A percentile compares a stretch with the other conserved stretches of the same genome.
phyloP scores from a whole-genome alignment of 2,888 invertebrate species.

The Polydrusus tereticollis region DNA sequence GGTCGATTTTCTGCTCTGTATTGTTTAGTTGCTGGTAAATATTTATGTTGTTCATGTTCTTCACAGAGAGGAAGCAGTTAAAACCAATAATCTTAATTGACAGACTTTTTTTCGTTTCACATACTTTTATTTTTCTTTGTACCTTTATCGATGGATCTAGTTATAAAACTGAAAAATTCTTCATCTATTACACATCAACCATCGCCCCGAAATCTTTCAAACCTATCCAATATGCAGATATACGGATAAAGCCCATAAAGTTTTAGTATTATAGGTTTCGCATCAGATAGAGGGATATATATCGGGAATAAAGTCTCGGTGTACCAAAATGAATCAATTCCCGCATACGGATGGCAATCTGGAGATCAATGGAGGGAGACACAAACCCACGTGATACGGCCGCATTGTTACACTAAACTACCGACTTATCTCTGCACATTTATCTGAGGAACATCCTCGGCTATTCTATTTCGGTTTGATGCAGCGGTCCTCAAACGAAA shows the following conservation, averaged over 20 bases:
- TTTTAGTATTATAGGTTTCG: conserved; percentile 35
- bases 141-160: too few relatives aligned
- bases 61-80: too few relatives aligned
- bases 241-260: conserved; percentile 28
- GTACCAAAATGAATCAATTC: conserved; percentile 67
- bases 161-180: too few relatives aligned
- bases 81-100: too few relatives aligned
- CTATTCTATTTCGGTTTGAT: conserved; percentile 57
- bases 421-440: conserved; percentile 63
- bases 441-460: conserved; percentile 56
- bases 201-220: not conserved
- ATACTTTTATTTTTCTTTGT: too few relatives aligned
- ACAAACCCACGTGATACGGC: conserved; percentile 61
- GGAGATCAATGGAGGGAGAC: conserved; percentile 65
- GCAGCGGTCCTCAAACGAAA: conserved; percentile 47
- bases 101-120: too few relatives aligned
- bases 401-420: conserved; percentile 67
- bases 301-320: conserved; percentile 58
- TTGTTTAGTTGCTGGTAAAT: too few relatives aligned
- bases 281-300: conserved; percentile 45
- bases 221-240: not conserved
- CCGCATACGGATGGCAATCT: conserved; percentile 64
- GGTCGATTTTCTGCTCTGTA: too few relatives aligned
- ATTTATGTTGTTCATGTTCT: too few relatives aligned
- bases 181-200: not conserved